Evolutionary conservation across 23 tunicate genomes (phyloP), one percentile per base, ranked within the genome.

Genomic region (Clavelina lepadiformis): DNA sequence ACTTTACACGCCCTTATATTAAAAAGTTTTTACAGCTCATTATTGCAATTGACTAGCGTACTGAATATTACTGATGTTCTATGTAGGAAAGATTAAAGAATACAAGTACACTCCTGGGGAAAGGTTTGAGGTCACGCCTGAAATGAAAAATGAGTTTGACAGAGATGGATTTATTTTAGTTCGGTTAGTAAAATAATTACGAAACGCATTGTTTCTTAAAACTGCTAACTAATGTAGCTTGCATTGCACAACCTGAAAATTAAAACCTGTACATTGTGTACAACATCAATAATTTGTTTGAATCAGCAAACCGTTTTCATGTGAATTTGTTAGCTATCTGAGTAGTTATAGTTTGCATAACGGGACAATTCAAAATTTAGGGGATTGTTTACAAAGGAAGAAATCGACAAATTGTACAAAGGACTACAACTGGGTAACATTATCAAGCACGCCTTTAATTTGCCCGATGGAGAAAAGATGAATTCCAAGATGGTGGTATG

Each of bases 81-180:
- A 2, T 58, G 2, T 20, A 75, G 81, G 62, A 23, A 31, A 67
- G 28, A 56, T 72, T 0, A 68, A 74, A 0, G 80, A 73, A 33
- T 81, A 53, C 29, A 33, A 28, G 8, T 81, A 37, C 46, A 61
- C 28, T 2, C 68, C 80, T 1, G 89, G 89, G 5, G 49, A 72
- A 32, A 56, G 31, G 33, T 57, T 81, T 0, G 54, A 21, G 5
- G 80, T 81, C 27, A 65, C 74, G 2, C 68, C 64, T 46, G 89
- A 65, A 58, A 81, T 73, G 80, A 81, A 72, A 61, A 46, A 38
- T 24, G 68, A 74, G 31, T 81, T 62, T 45, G 74, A 73, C 1
- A 29, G 47, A 32, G 89, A 81, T 44, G 89, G 89, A 1, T 81
- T 81, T 25, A 49, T 81, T 26, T 65, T 72, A 15, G 80, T 81